phyloP scores from a whole-genome alignment of 2,797 vertebrate species.

The Nothura maculosa region DNA sequence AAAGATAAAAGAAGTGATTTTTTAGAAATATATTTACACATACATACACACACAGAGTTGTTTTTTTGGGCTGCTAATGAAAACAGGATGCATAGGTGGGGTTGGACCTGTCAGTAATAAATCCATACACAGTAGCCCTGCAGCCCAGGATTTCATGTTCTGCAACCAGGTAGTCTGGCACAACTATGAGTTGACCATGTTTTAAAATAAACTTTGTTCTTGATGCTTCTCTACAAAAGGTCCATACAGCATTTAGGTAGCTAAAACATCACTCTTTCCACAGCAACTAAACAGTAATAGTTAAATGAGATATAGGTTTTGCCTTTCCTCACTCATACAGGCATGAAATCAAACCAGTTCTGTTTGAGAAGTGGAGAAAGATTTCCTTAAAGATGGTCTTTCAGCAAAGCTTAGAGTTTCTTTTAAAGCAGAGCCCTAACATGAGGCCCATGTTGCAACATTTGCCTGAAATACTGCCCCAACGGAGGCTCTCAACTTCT shows the following conservation, averaged over 20 bases:
- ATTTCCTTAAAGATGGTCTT: neutral
- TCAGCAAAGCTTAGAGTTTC: neutral
- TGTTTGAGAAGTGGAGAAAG: neutral
- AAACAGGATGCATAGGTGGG: slow-evolving; percentile 15
- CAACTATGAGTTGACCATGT: neutral
- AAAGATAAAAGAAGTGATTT: slow-evolving; percentile 14
- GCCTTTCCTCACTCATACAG: neutral
- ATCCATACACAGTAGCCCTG: neutral
- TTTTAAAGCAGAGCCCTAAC: neutral
- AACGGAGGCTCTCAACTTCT: neutral
- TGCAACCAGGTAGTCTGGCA: neutral
- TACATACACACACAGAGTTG: neutral
- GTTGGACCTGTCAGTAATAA: neutral
- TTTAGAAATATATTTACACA: slow-evolving; percentile 18
- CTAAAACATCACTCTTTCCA: neutral
- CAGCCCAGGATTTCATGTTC: neutral
- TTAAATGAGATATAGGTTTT: neutral
- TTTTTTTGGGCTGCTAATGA: neutral
- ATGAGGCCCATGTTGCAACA: neutral
- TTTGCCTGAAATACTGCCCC: neutral
- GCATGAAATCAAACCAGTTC: accelerated
- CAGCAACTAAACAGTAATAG: neutral
- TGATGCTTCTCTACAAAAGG: neutral
- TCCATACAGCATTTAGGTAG: neutral
- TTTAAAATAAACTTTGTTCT: neutral